Evolutionary conservation across 2,888 invertebrate genomes (phyloP), one percentile per base, ranked within the genome.

Genomic region (Shargacucullia verbasci): DNA sequence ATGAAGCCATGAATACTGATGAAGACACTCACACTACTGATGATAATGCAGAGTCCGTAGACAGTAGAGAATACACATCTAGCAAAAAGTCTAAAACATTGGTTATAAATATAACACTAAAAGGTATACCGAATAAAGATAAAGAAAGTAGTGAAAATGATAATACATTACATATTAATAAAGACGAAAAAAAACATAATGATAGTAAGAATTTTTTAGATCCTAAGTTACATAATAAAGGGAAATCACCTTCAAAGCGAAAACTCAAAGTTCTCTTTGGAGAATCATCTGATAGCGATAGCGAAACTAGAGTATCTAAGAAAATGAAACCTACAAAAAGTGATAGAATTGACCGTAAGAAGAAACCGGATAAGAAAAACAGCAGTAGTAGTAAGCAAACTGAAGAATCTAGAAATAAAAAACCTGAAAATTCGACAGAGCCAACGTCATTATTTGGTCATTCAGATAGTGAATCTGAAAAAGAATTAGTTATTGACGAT

Each of bases 231-330:
- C 74, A 81, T 0, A 80, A 78, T 45, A 86, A 81, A 68, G 63
- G 69, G 10, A 88, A 83, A 60, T 83, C 85, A 20, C 80, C 78
- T 37, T 83, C 87, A 35, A 90, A 94, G 82, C 84, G 90, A 79
- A 93, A 91, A 88, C 86, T 94, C 13, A 88, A 94, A 83, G 94
- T 87, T 47, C 84, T 95, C 7, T 95, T 95, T 80, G 95, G 95
- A 3, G 94, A 95, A 61, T 93, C 94, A 6, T 92, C 93, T 1
- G 94, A 91, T 5, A 91, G 91, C 65, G 93, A 94, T 25, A 63
- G 63, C 10, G 90, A 91, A 63, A 39, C 53, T 33, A 73, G 75
- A 55, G 64, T 74, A 33, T 34, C 54, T 7, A 88, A 88, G 81
- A 86, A 79, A 77, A 54, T 44, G 3, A 88, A 88, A 80, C 73